Conservation (phyloP, 2,888 invertebrate species). For the Slavum lentiscoides region DNA sequence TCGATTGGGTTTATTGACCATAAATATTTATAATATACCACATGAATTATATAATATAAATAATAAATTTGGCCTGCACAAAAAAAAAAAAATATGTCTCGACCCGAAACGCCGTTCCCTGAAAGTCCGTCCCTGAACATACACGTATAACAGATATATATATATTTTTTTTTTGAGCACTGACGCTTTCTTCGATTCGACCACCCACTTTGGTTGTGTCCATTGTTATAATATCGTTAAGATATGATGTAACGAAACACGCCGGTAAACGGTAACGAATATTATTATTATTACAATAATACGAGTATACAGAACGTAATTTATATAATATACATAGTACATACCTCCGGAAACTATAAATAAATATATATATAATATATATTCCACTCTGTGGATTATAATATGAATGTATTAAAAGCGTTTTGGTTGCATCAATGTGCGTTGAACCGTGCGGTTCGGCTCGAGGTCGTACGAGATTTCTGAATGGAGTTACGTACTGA, state of each 20-base stretch:
- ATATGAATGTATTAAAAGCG: constrained; percentile 12
- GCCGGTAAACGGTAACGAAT: constrained; percentile 43
- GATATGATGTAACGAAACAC: constrained; percentile 32
- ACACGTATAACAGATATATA: too few relatives aligned
- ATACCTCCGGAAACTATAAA: constrained; percentile 43
- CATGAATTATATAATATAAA: too few relatives aligned
- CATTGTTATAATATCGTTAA: constrained; percentile 26
- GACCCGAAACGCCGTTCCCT: too few relatives aligned
- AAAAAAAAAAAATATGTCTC: too few relatives aligned
- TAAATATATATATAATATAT: too few relatives aligned
- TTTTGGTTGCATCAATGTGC: constrained; percentile 28
- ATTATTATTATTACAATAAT: neutral
- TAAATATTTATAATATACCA: too few relatives aligned
- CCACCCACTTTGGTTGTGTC: constrained; percentile 35
- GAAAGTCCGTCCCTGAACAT: too few relatives aligned
- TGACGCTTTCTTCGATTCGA: neutral
- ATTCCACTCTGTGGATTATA: neutral
- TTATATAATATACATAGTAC: neutral
- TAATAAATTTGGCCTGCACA: too few relatives aligned
- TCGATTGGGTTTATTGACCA: too few relatives aligned
- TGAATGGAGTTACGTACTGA: constrained; percentile 2
- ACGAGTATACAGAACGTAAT: neutral
- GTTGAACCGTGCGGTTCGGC: constrained; percentile 14
- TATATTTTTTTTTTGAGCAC: neutral
- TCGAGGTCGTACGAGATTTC: constrained; percentile 21